Percentiles rank a stretch among this genome's conserved stretches.
phyloP scores from a whole-genome alignment of 2,797 vertebrate species.

The Orientallactaga sibirica region DNA sequence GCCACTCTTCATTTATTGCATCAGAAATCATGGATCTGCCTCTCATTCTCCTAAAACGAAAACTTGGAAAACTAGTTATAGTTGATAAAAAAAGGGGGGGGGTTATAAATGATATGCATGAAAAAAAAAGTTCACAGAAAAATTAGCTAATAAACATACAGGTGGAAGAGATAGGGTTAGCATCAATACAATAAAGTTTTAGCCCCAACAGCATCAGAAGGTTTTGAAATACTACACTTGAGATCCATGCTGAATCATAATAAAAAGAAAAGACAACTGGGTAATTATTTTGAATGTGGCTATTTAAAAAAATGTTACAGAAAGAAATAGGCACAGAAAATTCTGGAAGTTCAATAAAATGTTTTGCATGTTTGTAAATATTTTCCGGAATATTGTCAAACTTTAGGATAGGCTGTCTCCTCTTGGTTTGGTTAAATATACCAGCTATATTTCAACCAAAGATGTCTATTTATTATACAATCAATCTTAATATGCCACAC shows the following conservation, averaged over 20 bases:
- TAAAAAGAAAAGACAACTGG: conserved; percentile 25
- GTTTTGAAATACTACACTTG: conserved; percentile 1
- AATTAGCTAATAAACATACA: conserved; percentile 9
- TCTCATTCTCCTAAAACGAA: not conserved
- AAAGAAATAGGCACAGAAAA: conserved; percentile 46
- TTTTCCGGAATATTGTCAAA: conserved; percentile 66
- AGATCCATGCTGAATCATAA: not conserved
- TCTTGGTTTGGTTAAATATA: conserved; percentile 63
- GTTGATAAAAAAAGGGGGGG: not conserved
- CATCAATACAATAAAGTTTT: not conserved
- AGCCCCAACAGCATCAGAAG: not conserved
- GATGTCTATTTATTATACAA: conserved; percentile 64
- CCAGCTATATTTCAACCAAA: conserved; percentile 70
- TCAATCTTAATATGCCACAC: conserved; percentile 59
- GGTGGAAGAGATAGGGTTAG: not conserved
- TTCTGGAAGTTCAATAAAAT: conserved; percentile 34
- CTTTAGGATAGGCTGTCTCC: conserved; percentile 53
- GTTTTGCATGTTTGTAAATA: conserved; percentile 66
- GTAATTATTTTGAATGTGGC: conserved; percentile 53
- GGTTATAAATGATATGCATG: not conserved
- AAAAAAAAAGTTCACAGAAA: not conserved
- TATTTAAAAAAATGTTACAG: conserved; percentile 43
- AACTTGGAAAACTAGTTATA: not conserved
- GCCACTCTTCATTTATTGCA: not conserved
- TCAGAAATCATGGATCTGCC: not conserved